phyloP scores from a whole-genome alignment of 1,140 invertebrate genomes.

The Dryas iulia region DNA sequence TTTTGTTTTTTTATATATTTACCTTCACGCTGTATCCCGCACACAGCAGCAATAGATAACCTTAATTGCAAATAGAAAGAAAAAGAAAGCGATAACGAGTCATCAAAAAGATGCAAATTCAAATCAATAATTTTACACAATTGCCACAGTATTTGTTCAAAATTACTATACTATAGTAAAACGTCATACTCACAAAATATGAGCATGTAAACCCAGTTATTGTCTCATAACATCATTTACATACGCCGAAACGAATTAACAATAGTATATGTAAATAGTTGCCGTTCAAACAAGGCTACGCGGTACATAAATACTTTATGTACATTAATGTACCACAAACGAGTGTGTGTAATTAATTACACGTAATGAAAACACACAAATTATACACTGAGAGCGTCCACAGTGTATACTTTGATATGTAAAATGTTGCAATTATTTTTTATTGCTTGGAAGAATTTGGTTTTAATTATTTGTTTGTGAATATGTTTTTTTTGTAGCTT shows the following conservation, averaged over 20 bases:
- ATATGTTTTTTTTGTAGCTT: no score
- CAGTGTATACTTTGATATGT: not conserved
- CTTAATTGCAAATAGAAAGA: no score
- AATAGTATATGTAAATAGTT: conserved; percentile 13
- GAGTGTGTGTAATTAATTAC: not conserved
- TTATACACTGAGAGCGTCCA: not conserved
- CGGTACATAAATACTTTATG: not conserved
- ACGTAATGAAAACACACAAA: not conserved
- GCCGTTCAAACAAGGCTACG: conserved; percentile 7
- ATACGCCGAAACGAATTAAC: conserved; percentile 4
- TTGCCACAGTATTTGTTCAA: not conserved
- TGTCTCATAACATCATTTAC: not conserved
- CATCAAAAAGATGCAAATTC: no score
- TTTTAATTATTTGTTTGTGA: no score
- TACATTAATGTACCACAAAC: not conserved
- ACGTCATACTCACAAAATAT: not conserved
- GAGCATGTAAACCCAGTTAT: not conserved
- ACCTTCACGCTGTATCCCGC: no score
- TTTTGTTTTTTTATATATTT: no score
- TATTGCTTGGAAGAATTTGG: not conserved
- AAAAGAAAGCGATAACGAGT: no score
- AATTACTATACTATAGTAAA: not conserved
- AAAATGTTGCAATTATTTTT: not conserved
- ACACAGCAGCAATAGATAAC: no score
- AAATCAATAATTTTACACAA: not conserved